phyloP scores from a whole-genome alignment of 92 coral and sea anemone genomes.

The Heteractis magnifica region DNA sequence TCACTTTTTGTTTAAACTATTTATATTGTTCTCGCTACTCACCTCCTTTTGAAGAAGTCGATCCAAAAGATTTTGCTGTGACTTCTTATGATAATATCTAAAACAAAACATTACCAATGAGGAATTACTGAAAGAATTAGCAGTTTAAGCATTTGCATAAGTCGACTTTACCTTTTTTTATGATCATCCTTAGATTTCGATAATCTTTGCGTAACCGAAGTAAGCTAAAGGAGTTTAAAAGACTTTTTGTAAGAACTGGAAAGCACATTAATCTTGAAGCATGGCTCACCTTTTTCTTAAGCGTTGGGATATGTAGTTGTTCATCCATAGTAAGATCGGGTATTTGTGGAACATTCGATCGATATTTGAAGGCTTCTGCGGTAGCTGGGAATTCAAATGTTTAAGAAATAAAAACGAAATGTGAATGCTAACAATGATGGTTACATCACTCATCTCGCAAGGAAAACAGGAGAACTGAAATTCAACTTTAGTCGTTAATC shows the following conservation, averaged over 20 bases:
- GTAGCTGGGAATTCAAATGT: background rate
- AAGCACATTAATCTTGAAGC: background rate
- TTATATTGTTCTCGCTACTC: background rate
- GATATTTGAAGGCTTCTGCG: background rate
- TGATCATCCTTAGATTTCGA: conserved; percentile 3
- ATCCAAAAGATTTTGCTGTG: conserved; percentile 47
- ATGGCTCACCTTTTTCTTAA: conserved; percentile 14
- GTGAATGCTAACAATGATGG: too few relatives aligned
- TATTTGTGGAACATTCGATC: background rate
- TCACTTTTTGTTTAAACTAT: too few relatives aligned
- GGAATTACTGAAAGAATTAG: background rate
- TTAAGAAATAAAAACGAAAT: too few relatives aligned
- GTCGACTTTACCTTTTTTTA: background rate
- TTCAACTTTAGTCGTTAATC: too few relatives aligned
- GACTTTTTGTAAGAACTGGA: background rate
- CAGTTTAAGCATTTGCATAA: background rate
- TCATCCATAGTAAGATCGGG: conserved; percentile 14
- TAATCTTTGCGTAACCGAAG: background rate
- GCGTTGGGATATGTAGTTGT: conserved; percentile 18
- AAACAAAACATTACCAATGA: background rate
- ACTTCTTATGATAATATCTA: conserved; percentile 48
- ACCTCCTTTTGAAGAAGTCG: conserved; percentile 70
- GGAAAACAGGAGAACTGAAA: background rate
- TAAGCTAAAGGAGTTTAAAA: background rate
- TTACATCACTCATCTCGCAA: background rate